Evolutionary conservation across 1,140 invertebrate genomes (phyloP), one percentile per base, ranked within the genome.

Genomic region (Pachyrhynchus sulphureomaculatus): DNA sequence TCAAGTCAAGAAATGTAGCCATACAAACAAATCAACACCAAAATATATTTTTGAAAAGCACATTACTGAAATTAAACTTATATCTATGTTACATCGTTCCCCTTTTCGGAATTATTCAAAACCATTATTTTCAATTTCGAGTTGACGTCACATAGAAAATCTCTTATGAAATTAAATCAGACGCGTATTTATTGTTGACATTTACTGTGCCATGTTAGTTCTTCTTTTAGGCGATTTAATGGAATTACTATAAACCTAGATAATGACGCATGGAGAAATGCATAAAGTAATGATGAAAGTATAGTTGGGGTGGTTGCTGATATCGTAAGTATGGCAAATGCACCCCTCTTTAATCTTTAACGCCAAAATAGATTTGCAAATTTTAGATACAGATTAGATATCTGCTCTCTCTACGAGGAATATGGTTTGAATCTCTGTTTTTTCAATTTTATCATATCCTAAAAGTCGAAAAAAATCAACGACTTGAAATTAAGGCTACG

Each of bases 121-220:
- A 17, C 36, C 36, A 39, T 39, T 39, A 39, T 39, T 39, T 39
- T 39, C 36, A 39, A 39, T 39, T 39, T 39, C 36, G 26, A 29
- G 36, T 39, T 18, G 36, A n/a, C 13, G 36, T 39, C 36, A 18
- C 36, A 39, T 39, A 39, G 10, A 39, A n/a, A 39, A 39, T 39
- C 5, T 39, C 36, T n/a, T 39, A 39, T 13, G 17, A 39, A 39
- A 39, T 39, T 39, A 39, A 39, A 39, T 39, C 10, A 39, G 36
- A n/a, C 36, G 36, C 13, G n/a, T 39, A 39, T 39, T 39, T 39
- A 39, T 39, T 9, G 36, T 18, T 39, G 36, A 39, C 36, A 39
- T 39, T 39, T 18, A 13, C 13, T 18, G 13, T 13, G 36, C 36
- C 36, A 39, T 17, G 2, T 39, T 39, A 4, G 36, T 39, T 39